These are phyloP conservation scores for Mizuhopecten yessoensis DNA, from an alignment of 1,140 invertebrate genomes.

Conservation along the genomic window DNA sequence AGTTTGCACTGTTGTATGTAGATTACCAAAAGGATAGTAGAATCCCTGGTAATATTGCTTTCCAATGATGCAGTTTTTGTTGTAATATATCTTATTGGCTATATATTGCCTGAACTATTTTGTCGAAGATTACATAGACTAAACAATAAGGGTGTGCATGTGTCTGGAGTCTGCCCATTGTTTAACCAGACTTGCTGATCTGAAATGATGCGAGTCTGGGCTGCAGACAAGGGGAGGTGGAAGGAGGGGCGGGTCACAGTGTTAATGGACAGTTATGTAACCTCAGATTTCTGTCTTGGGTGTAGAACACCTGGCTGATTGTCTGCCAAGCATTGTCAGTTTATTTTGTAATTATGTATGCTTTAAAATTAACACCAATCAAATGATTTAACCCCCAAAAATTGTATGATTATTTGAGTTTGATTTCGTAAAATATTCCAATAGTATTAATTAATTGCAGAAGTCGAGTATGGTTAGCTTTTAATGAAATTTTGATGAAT, in stretches of 20 bases:
- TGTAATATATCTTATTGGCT: too few species aligned
- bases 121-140: too few species aligned
- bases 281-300: constrained; percentile 18
- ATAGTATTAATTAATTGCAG: too few species aligned
- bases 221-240: background rate
- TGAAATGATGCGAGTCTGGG: constrained; percentile 7
- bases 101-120: too few species aligned
- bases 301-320: background rate
- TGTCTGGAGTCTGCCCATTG: background rate
- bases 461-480: background rate
- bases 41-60: too few species aligned
- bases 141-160: background rate
- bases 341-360: background rate
- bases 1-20: too few species aligned
- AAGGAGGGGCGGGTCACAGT: constrained; percentile 5
- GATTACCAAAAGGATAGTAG: too few species aligned
- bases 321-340: background rate
- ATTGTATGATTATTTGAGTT: background rate
- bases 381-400: background rate
- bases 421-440: too few species aligned
- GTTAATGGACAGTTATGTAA: constrained; percentile 39
- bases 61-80: too few species aligned
- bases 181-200: background rate
- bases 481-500: background rate
- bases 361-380: background rate